These are phyloP conservation scores for Antennarius maculatus DNA, from an alignment of 2,797 vertebrate genomes.

Conservation along the genomic window DNA sequence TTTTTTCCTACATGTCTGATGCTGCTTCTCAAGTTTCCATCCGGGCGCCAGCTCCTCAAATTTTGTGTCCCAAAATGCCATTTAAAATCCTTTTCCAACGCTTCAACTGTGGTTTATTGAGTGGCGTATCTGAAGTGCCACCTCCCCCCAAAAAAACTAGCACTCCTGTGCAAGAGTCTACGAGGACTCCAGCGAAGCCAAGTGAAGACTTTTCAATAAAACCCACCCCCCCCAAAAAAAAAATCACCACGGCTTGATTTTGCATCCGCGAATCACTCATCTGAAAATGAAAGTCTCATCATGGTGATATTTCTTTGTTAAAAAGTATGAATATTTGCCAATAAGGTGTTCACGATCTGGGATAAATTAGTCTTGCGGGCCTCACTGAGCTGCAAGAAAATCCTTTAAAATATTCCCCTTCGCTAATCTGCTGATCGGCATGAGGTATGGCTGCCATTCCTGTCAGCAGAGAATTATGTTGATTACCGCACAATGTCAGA, in stretches of 20 bases:
- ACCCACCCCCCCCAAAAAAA: neutral
- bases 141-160: conserved; percentile 14
- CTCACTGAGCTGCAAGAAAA: conserved; percentile 35
- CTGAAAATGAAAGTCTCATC: conserved; percentile 42
- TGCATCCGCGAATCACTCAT: conserved; percentile 31
- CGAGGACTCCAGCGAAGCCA: conserved; percentile 8
- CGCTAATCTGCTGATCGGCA: conserved; percentile 70
- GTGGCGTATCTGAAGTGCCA: conserved; percentile 32
- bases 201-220: conserved; percentile 43
- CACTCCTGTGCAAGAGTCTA: conserved; percentile 23
- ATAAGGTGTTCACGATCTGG: conserved; percentile 46
- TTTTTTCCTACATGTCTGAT: conserved; percentile 44
- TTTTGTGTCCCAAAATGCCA: conserved; percentile 25
- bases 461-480: conserved; percentile 70
- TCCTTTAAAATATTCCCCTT: conserved; percentile 60
- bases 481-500: conserved; percentile 68
- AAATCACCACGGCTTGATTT: conserved; percentile 52
- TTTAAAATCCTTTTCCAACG: conserved; percentile 61
- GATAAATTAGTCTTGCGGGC: conserved; percentile 58
- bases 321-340: conserved; percentile 31
- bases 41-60: conserved; percentile 35
- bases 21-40: conserved; percentile 39
- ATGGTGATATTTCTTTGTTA: conserved; percentile 41
- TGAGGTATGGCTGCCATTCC: conserved; percentile 64
- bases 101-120: conserved; percentile 49